A percentile compares a stretch with the other conserved stretches of the same genome.
Evolutionary conservation across 2,797 vertebrate species (phyloP).

Genomic region (Pelobates cultripes): DNA sequence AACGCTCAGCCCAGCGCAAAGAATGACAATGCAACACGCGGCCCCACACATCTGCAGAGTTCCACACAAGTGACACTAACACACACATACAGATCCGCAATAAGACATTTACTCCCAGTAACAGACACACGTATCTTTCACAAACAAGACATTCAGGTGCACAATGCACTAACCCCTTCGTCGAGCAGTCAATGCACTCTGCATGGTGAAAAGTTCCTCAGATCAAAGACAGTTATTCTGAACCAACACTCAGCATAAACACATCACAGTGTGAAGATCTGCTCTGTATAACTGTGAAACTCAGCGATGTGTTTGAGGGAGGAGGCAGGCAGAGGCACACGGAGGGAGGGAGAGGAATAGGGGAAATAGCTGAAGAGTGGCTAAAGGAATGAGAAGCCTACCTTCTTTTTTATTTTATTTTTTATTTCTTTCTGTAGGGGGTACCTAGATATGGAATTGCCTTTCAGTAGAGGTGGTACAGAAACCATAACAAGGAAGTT

Average conservation of each 20-base stretch:
- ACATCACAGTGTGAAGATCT: constrained; percentile 23
- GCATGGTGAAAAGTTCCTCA: constrained; percentile 8
- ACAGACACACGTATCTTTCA: too few species aligned
- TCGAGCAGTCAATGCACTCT: constrained; percentile 16
- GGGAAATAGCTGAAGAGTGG: constrained; percentile 13
- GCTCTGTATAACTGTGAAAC: constrained; percentile 27
- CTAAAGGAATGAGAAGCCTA: neutral
- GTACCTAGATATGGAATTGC: too few species aligned
- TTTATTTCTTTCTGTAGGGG: neutral
- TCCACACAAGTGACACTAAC: too few species aligned
- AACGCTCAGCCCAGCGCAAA: too few species aligned
- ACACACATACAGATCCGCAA: too few species aligned
- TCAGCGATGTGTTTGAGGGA: constrained; percentile 28
- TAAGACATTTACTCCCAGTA: too few species aligned
- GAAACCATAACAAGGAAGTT: neutral
- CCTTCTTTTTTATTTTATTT: neutral
- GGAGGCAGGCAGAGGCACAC: constrained; percentile 3
- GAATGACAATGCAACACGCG: too few species aligned
- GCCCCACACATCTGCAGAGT: too few species aligned
- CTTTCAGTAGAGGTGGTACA: neutral
- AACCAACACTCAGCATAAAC: constrained; percentile 13
- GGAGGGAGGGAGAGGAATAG: constrained; percentile 14
- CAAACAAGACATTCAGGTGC: neutral
- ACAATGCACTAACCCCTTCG: constrained; percentile 27
- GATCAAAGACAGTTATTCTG: constrained; percentile 11